These are phyloP conservation scores for Ormyrus rosae DNA, from an alignment of 2,888 invertebrate genomes.

Conservation along the genomic window DNA sequence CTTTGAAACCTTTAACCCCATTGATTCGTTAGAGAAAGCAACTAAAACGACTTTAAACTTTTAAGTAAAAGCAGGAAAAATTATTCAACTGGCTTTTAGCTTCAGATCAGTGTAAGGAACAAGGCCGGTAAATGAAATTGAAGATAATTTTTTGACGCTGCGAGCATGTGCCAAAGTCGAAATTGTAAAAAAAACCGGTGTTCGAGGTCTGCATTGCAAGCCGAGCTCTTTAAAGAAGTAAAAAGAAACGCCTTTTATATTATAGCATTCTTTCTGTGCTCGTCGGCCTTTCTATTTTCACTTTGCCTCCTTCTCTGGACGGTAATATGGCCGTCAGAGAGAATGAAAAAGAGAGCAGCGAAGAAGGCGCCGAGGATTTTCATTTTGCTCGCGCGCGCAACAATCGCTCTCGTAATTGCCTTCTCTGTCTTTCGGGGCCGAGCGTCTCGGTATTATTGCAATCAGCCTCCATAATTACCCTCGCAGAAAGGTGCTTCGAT, in stretches of 20 bases:
- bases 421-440: slow-evolving; percentile 28
- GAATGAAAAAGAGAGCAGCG: not conserved
- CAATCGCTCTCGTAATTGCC: slow-evolving; percentile 48
- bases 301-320: slow-evolving; percentile 5
- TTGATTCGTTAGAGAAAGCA: too few species aligned
- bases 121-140: too few species aligned
- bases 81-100: too few species aligned
- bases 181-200: not conserved
- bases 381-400: slow-evolving; percentile 20
- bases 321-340: slow-evolving; percentile 1
- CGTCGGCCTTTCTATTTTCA: slow-evolving; percentile 28
- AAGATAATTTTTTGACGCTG: too few species aligned
- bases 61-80: too few species aligned
- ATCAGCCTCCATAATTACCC: slow-evolving; percentile 44
- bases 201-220: too few species aligned
- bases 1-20: too few species aligned
- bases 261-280: not conserved
- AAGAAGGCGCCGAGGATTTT: slow-evolving; percentile 9
- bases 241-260: not conserved
- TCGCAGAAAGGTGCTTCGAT: slow-evolving; percentile 28
- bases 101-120: too few species aligned
- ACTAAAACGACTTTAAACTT: too few species aligned
- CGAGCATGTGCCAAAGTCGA: too few species aligned
- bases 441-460: slow-evolving; percentile 44
- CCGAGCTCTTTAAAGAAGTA: too few species aligned